phyloP scores from a whole-genome alignment of 2,113 vertebrate species.

The Polypterus bichir region DNA sequence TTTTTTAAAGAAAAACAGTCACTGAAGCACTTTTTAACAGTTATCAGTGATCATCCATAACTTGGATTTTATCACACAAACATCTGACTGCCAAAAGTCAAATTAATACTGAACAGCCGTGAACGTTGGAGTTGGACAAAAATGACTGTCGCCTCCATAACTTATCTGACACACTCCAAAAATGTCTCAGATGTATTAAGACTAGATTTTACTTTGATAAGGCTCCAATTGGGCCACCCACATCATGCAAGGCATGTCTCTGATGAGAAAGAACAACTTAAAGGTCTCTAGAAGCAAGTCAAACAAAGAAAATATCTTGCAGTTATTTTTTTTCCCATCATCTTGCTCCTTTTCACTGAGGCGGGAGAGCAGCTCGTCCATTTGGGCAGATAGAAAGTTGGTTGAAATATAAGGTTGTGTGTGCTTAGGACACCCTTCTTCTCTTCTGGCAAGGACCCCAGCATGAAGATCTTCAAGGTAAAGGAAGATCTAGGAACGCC shows the following conservation, averaged over 20 bases:
- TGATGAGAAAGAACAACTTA: constrained; percentile 38
- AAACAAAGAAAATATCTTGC: constrained; percentile 45
- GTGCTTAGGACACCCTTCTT: constrained; percentile 59
- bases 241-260: constrained; percentile 59
- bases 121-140: too few relatives aligned
- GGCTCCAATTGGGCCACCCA: constrained; percentile 45
- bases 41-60: too few relatives aligned
- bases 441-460: constrained; percentile 53
- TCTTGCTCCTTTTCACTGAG: constrained; percentile 43
- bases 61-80: too few relatives aligned
- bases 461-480: constrained; percentile 58
- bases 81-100: too few relatives aligned
- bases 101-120: too few relatives aligned
- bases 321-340: constrained; percentile 38
- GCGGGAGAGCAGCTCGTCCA: constrained; percentile 59
- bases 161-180: constrained; percentile 27
- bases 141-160: too few relatives aligned
- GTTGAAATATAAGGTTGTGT: constrained; percentile 66
- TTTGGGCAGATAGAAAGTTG: constrained; percentile 56
- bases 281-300: constrained; percentile 48
- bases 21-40: too few relatives aligned
- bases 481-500: constrained; percentile 65
- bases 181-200: constrained; percentile 42
- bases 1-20: too few relatives aligned
- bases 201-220: constrained; percentile 43